Conservation (phyloP, 2,888 invertebrate genomes). For the Epirrhoe alternata region DNA sequence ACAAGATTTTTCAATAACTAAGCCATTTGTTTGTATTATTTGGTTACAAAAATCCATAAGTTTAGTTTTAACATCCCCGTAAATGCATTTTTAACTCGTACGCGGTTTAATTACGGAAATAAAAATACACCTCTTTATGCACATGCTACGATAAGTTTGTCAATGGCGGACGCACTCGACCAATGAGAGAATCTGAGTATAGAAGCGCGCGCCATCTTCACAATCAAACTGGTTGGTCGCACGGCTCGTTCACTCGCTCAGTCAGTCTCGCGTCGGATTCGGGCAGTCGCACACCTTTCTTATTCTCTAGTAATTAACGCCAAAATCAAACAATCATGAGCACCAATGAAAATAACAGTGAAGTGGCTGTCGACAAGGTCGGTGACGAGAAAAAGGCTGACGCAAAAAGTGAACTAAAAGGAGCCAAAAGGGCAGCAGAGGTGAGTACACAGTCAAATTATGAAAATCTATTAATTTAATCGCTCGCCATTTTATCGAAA, state of each 20-base stretch:
- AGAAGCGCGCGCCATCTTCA: slow-evolving; percentile 92
- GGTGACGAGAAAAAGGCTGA: slow-evolving; percentile 90
- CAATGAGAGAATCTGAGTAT: slow-evolving; percentile 71
- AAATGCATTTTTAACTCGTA: slow-evolving; percentile 17
- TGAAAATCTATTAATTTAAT: slow-evolving; percentile 76
- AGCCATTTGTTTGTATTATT: slow-evolving; percentile 2
- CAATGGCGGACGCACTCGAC: slow-evolving; percentile 70
- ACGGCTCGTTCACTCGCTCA: slow-evolving; percentile 84
- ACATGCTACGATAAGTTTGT: slow-evolving; percentile 72
- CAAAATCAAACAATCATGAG: slow-evolving; percentile 82
- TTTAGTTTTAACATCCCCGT: slow-evolving; percentile 56
- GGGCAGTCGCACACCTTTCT: slow-evolving; percentile 82
- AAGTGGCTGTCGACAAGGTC: slow-evolving; percentile 93
- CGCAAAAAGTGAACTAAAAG: slow-evolving; percentile 93
- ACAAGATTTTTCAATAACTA: slow-evolving; percentile 41
- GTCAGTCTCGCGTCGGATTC: slow-evolving; percentile 89
- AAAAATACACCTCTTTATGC: slow-evolving; percentile 57
- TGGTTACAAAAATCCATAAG: slow-evolving; percentile 15
- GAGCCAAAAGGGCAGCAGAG: slow-evolving; percentile 95
- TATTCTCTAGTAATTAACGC: slow-evolving; percentile 72
- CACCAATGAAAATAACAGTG: slow-evolving; percentile 91
- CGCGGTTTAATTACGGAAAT: slow-evolving; percentile 43
- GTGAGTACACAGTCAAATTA: slow-evolving; percentile 87
- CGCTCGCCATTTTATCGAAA: slow-evolving; percentile 84
- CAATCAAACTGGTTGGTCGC: slow-evolving; percentile 89